Percentiles rank a stretch among this genome's conserved stretches.
Evolutionary conservation across 2,888 invertebrate genomes (phyloP).

Genomic region (Rhingia rostrata): DNA sequence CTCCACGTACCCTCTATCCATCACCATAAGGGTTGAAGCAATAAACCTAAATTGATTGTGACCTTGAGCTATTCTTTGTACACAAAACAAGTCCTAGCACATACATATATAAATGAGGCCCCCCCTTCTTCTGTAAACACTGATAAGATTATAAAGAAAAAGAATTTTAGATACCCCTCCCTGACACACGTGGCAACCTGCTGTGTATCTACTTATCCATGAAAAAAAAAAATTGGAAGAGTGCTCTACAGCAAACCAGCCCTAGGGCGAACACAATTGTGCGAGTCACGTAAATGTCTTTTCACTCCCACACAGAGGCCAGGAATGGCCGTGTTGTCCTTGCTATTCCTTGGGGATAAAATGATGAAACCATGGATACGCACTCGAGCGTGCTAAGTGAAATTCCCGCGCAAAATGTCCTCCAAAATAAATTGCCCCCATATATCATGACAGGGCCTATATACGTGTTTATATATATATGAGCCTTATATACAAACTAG

Average conservation of each 20-base stretch:
- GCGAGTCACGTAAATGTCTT: conserved; percentile 43
- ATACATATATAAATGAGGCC: conserved; percentile 10
- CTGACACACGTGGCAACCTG: conserved; percentile 52
- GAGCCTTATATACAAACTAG: not conserved
- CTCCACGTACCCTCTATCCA: not conserved
- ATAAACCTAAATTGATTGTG: conserved; percentile 40
- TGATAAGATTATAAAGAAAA: conserved; percentile 47
- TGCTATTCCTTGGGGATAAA: conserved; percentile 63
- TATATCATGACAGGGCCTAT: conserved; percentile 23
- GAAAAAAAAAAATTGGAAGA: conserved; percentile 2
- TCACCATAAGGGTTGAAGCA: not conserved
- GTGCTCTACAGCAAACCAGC: conserved; percentile 42
- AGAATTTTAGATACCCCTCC: conserved; percentile 8
- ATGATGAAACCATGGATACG: conserved; percentile 26
- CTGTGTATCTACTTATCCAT: conserved; percentile 18
- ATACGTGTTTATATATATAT: not conserved
- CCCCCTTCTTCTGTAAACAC: conserved; percentile 28
- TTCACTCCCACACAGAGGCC: conserved; percentile 21
- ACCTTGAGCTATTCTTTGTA: conserved; percentile 67
- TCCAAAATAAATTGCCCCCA: conserved; percentile 45
- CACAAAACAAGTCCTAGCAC: conserved; percentile 63
- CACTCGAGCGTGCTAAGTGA: conserved; percentile 26
- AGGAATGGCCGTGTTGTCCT: conserved; percentile 47
- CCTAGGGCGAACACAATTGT: conserved; percentile 62
- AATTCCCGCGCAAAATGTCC: conserved; percentile 72